phyloP scores from a whole-genome alignment of 2,888 invertebrate species.

The Cosmorhoe ocellata region DNA sequence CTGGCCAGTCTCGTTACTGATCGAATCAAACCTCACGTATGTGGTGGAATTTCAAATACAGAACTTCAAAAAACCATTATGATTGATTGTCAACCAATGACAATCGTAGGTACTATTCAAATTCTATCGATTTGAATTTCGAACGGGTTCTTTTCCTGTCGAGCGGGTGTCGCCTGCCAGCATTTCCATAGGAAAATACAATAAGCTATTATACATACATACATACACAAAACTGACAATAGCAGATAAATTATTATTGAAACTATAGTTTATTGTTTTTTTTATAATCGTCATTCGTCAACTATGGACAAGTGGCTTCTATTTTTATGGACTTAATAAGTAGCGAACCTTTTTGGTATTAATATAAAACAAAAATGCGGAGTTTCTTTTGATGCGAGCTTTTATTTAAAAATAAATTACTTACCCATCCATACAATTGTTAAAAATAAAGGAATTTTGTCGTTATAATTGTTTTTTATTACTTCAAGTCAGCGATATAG shows the following conservation, averaged over 20 bases:
- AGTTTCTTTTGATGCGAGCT: no score
- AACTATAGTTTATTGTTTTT: conserved; percentile 40
- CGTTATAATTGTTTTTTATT: no score
- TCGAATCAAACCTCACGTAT: conserved; percentile 58
- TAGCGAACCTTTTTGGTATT: no score
- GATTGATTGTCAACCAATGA: conserved; percentile 80
- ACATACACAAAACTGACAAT: conserved; percentile 5
- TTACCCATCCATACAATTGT: no score
- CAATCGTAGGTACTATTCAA: conserved; percentile 77
- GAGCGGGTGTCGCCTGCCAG: conserved; percentile 56
- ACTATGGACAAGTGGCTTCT: neutral
- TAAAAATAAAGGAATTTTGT: no score
- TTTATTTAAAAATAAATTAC: no score
- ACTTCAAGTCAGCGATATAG: no score
- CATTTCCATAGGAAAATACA: conserved; percentile 64
- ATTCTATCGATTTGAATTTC: conserved; percentile 75
- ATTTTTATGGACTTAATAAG: conserved; percentile 1
- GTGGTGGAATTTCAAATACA: conserved; percentile 73
- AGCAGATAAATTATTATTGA: conserved; percentile 24
- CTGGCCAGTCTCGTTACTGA: conserved; percentile 40
- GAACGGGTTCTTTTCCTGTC: conserved; percentile 75
- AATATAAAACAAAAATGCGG: no score
- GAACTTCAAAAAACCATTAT: conserved; percentile 54
- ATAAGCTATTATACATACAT: conserved; percentile 59
- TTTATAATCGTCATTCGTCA: conserved; percentile 9